Evolutionary conservation across 2,888 invertebrate species (phyloP), one percentile per base, ranked within the genome.

Genomic region (Pollenia amentaria): DNA sequence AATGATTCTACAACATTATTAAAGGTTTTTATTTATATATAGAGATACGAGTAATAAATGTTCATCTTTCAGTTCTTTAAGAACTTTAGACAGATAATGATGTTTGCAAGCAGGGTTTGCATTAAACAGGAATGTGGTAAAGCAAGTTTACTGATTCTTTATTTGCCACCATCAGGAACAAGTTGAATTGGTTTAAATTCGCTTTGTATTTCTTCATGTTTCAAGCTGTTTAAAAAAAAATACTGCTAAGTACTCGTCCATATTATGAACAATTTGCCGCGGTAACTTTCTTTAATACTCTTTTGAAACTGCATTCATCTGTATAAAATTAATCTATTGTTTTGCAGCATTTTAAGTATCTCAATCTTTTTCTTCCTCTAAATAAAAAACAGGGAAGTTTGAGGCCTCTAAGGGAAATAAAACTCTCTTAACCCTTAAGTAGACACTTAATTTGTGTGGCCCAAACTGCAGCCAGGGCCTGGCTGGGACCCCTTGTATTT

Each of bases 11-110:
- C 42, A 62, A 53, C 7, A 64, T 44, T 29, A 55, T 64, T 65
- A 55, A 73, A 72, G 55, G 55, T 64, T 76, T 76, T 51, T 53
- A 29, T 29, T 4, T 72, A 46, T 67, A 38, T 80, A 64, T 55
- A 1, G 60, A 62, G n/a, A n/a, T n/a, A n/a, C n/a, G n/a, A n/a
- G n/a, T 77, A 75, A 82, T 78, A 85, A 86, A 82, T 82, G 51
- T 79, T 51, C 44, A 51, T 62, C 62, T 75, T 77, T 48, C 29
- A 57, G 51, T 65, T 77, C 21, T 38, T 57, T 44, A 18, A 72
- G 48, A 62, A 42, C 40, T 72, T 65, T 72, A 62, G 10, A 51
- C 51, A 77, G 62, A 73, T 60, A 44, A 72, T 62, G 9, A 10
- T 44, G 29, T 40, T 18, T 10, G 42, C 14, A 18, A 29, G 12